Percentiles rank a stretch among this genome's conserved stretches.
phyloP scores from a whole-genome alignment of 2,888 invertebrate species.

The Blera fallax region DNA sequence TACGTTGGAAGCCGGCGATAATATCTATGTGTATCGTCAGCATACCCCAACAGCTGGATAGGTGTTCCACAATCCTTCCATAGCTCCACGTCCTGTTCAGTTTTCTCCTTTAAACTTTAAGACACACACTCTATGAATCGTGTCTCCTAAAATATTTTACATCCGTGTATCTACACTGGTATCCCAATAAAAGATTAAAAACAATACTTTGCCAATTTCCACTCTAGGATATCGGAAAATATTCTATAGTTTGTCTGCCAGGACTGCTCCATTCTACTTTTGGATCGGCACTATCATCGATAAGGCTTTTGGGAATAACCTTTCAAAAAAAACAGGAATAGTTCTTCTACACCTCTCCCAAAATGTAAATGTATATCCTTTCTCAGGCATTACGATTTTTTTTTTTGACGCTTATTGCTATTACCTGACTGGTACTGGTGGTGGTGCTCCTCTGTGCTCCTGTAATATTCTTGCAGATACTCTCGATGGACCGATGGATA shows the following conservation, averaged over 20 bases:
- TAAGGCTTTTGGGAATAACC: constrained; percentile 32
- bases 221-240: neutral
- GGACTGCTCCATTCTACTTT: neutral
- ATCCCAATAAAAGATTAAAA: constrained; percentile 28
- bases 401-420: constrained; percentile 26
- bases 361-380: constrained; percentile 23
- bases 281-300: constrained; percentile 20
- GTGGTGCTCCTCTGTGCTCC: neutral
- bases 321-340: neutral
- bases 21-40: too few relatives aligned
- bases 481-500: constrained; percentile 55
- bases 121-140: neutral
- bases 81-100: too few relatives aligned
- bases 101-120: too few relatives aligned
- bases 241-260: constrained; percentile 14
- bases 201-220: constrained; percentile 5
- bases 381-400: constrained; percentile 27
- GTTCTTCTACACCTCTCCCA: neutral
- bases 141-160: neutral
- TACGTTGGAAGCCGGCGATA: too few relatives aligned
- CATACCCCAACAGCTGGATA: too few relatives aligned
- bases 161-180: neutral
- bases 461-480: constrained; percentile 42
- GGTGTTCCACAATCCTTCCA: too few relatives aligned
- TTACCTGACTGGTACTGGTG: constrained; percentile 21